Evolutionary conservation across 2,888 invertebrate genomes (phyloP).

Genomic region (Calliopum simillimum): DNA sequence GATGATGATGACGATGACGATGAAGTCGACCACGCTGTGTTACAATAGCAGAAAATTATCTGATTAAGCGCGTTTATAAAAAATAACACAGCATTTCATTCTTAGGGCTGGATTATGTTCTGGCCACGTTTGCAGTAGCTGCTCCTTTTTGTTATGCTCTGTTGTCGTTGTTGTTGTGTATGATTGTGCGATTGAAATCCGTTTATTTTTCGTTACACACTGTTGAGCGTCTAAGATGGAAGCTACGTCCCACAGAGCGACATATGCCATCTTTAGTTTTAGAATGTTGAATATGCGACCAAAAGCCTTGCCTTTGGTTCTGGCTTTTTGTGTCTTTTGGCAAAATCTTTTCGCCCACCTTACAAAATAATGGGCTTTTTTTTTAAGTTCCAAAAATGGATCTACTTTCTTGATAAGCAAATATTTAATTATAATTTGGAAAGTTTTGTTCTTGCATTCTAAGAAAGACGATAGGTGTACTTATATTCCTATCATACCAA

Average conservation of each 20-base stretch:
- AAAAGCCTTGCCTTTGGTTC: not conserved
- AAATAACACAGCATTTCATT: constrained; percentile 7
- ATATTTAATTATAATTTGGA: constrained; percentile 18
- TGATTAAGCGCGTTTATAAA: constrained; percentile 51
- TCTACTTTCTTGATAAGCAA: constrained; percentile 19
- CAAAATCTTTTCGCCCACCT: not conserved
- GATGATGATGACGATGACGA: constrained; percentile 12
- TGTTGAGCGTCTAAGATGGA: constrained; percentile 20
- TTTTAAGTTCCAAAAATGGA: constrained; percentile 11
- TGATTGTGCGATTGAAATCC: constrained; percentile 8
- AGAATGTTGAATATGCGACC: no score
- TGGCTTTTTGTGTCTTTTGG: not conserved
- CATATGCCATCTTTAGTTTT: constrained; percentile 43
- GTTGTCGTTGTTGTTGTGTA: not conserved
- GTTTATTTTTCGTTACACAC: constrained; percentile 7
- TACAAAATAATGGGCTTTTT: not conserved
- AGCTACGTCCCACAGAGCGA: constrained; percentile 49
- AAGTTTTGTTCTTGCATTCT: no score
- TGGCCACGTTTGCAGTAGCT: not conserved
- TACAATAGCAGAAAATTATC: constrained; percentile 47
- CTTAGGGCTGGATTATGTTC: not conserved
- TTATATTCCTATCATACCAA: no score
- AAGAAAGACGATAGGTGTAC: no score
- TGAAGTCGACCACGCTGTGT: constrained; percentile 17
- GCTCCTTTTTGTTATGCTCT: not conserved